Conservation (phyloP, 2,888 invertebrate species). For the Cheiracanthium punctorium region DNA sequence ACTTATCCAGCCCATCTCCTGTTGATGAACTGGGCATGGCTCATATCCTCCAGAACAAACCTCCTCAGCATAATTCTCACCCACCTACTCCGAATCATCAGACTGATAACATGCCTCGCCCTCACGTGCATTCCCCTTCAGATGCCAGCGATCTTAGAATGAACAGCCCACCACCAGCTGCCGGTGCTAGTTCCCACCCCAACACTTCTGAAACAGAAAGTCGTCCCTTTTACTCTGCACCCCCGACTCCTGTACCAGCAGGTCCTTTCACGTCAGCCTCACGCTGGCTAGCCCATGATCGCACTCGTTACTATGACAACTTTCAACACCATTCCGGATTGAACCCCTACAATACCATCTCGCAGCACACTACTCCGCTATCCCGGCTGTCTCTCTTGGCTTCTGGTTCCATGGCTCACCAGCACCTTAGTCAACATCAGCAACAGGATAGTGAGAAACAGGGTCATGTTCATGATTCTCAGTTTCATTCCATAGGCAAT, state of each 20-base stretch:
- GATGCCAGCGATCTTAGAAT: conserved; percentile 38
- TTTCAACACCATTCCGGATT: conserved; percentile 66
- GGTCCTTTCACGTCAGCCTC: conserved; percentile 58
- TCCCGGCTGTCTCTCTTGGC: conserved; percentile 68
- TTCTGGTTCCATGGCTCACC: conserved; percentile 64
- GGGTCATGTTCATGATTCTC: conserved; percentile 57
- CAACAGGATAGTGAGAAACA: conserved; percentile 63
- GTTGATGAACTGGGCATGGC: conserved; percentile 55
- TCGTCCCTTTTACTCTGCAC: conserved; percentile 69
- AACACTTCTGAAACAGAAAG: conserved; percentile 45
- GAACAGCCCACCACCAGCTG: conserved; percentile 41
- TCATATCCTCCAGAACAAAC: conserved; percentile 60
- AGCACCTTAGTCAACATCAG: conserved; percentile 59
- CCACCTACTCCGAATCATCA: conserved; percentile 63
- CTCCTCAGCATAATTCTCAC: conserved; percentile 54
- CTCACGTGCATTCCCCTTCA: conserved; percentile 54
- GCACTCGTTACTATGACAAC: conserved; percentile 62
- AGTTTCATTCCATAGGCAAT: conserved; percentile 68
- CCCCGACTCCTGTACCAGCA: conserved; percentile 67
- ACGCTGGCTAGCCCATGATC: conserved; percentile 66
- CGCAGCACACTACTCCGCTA: conserved; percentile 66
- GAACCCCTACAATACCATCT: conserved; percentile 65
- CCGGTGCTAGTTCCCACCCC: conserved; percentile 13
- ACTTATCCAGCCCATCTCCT: conserved; percentile 65
- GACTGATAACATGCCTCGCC: conserved; percentile 31